Conservation (phyloP, 2,888 invertebrate genomes). For the Agrochola lota region DNA sequence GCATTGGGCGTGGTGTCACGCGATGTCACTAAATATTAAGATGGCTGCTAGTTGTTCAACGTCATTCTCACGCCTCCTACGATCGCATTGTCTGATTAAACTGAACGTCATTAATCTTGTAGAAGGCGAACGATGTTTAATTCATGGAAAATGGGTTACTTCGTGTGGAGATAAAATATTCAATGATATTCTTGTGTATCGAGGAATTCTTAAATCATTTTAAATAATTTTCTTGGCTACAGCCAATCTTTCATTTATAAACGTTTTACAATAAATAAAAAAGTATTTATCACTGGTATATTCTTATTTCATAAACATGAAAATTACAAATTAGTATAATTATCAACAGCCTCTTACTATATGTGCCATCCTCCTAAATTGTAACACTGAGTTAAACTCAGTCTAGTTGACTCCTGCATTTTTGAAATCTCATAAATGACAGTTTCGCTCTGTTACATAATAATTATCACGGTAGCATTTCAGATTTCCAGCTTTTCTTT, state of each 20-base stretch:
- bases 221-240: not conserved
- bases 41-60: slow-evolving; percentile 19
- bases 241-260: slow-evolving; percentile 1
- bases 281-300: not conserved
- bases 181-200: slow-evolving; percentile 10
- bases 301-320: not conserved
- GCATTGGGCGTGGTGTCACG: slow-evolving; percentile 5
- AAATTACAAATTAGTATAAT: not conserved
- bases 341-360: not conserved
- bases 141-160: slow-evolving; percentile 25
- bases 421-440: slow-evolving; percentile 1
- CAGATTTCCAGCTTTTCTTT: not conserved
- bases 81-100: slow-evolving; percentile 41
- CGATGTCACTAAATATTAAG: slow-evolving; percentile 45
- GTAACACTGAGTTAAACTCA: not conserved
- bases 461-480: not conserved
- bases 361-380: not conserved
- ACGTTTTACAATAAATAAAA: not conserved
- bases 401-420: not conserved
- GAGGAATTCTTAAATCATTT: slow-evolving; percentile 2
- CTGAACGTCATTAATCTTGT: slow-evolving; percentile 47
- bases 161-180: slow-evolving; percentile 33
- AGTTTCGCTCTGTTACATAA: not conserved
- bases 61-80: slow-evolving; percentile 27
- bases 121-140: slow-evolving; percentile 33